Base-by-base conservation (phyloP, 2,888 invertebrate genomes). In the Cerastis rubricosa region DNA sequence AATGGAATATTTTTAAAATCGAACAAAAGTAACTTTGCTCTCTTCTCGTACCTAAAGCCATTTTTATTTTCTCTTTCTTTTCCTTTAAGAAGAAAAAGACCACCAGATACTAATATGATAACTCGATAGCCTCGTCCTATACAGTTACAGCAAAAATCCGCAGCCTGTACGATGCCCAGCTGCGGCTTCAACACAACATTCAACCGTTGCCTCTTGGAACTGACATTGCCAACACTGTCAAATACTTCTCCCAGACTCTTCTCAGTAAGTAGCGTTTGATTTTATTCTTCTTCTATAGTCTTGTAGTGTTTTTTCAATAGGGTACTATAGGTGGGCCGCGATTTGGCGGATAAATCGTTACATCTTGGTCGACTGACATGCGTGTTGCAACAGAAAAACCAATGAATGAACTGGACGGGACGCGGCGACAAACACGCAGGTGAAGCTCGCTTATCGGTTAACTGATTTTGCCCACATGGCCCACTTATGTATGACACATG, bases 131-230 rank as follows among this genome's bases (percentile, higher is more conserved):
- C 66, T 51, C 82, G 69, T 76, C 78, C 61, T 85, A 64, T 76
- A 77, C 97, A 99, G 99, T 99, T 97, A 99, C 99, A 92, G 99
- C 99, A 89, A 99, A 99, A 97, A 98, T 99, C 93, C 98, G 99
- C 92, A 99, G 98, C 94, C 98, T 99, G 88, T 99, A 99, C 96
- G 99, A 99, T 96, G 99, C 98, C 96, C 99, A 99, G 96, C 97
- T 98, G 92, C 98, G 99, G 87, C 97, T 99, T 88, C 97, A 98
- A 94, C 99, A 99, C 97, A 98, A 98, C 91, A 97, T 98, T 89
- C 98, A 98, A 94, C 99, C 99, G 81, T 97, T 98, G 89, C 99
- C 99, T 61, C 98, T 99, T 80, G 99, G 99, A 85, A 97, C 98
- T 83, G 99, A 99, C 95, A 99, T 99, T 94, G 99, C 99, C 84